These are phyloP conservation scores for Mellilla xanthometata DNA, from an alignment of 2,888 invertebrate genomes.

Conservation along the genomic window DNA sequence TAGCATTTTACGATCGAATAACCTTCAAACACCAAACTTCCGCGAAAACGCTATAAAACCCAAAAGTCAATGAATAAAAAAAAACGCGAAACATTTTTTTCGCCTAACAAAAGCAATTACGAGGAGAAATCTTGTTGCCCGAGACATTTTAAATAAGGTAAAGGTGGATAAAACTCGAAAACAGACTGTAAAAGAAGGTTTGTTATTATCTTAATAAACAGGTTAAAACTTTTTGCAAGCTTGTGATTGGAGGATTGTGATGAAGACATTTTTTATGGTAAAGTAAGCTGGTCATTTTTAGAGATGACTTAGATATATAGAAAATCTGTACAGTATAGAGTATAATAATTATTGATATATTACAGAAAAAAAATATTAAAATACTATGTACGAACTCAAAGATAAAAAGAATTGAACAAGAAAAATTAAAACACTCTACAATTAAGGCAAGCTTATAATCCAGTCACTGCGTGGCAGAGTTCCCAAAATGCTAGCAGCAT, in stretches of 20 bases:
- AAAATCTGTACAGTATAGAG: too few species aligned
- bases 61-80: conserved; percentile 8
- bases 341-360: too few species aligned
- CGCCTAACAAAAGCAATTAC: conserved; percentile 19
- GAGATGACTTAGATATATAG: too few species aligned
- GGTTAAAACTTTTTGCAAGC: conserved; percentile 8
- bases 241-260: conserved; percentile 2
- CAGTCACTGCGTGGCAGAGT: too few species aligned
- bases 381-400: too few species aligned
- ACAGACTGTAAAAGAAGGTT: conserved; percentile 13
- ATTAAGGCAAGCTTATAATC: too few species aligned
- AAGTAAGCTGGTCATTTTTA: background rate
- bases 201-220: conserved; percentile 18
- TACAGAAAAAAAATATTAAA: too few species aligned
- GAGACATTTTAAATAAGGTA: conserved; percentile 18
- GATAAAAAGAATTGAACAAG: too few species aligned
- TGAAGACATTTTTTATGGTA: background rate
- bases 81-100: conserved; percentile 12
- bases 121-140: conserved; percentile 6
- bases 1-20: too few species aligned
- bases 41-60: background rate
- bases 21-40: background rate
- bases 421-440: too few species aligned
- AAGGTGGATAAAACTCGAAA: conserved; percentile 12
- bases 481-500: too few species aligned